Evolutionary conservation across 2,888 invertebrate genomes (phyloP), one percentile per base, ranked within the genome.

Genomic region (Drosophila nr. perissopoda): DNA sequence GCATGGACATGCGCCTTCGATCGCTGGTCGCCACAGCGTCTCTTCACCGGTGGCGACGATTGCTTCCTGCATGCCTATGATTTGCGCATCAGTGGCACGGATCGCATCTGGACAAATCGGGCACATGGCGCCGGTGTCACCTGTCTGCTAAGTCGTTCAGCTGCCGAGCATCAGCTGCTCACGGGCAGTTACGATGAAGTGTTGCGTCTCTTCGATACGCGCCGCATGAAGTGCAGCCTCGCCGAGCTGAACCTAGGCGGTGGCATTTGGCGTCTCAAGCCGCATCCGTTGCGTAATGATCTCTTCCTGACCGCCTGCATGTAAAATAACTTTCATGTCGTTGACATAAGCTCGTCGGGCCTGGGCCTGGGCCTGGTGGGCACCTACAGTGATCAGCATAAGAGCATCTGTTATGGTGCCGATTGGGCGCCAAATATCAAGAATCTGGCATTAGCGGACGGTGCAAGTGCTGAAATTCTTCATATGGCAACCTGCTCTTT

Each of bases 181-280:
- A 96, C 97, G 45, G 98, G 98, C 87, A 98, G 98, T 93, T 98
- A 98, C 92, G 98, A 98, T 92, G 97, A 98, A 93, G 94, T 94
- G 80, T 92, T 98, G n/a, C 94, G 97, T 48, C 90, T 96, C 0
- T 98, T 98, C 96, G 98, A 98, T 92, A 95, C 95, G 5, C 94
- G 98, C 62, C 92, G 94, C 18, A 94, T 97, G 87, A 96, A 95
- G 88, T 90, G 91, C 16, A 95, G 96, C n/a, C 63, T 96, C 10
- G 92, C 93, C 0, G 94, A 95, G 57, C 91, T 94, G 0, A 93
- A 95, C 83, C 94, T 97, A 4, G 94, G 95, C 18, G 98, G 98
- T 5, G 97, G 98, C 0, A 95, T 98, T 8, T 98, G 98, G 98
- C 94, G 98, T 25, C 92, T 98, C 1, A 98, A 98, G 91, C 96